phyloP scores from a whole-genome alignment of 2,888 invertebrate genomes.

The Epinotia ramella region DNA sequence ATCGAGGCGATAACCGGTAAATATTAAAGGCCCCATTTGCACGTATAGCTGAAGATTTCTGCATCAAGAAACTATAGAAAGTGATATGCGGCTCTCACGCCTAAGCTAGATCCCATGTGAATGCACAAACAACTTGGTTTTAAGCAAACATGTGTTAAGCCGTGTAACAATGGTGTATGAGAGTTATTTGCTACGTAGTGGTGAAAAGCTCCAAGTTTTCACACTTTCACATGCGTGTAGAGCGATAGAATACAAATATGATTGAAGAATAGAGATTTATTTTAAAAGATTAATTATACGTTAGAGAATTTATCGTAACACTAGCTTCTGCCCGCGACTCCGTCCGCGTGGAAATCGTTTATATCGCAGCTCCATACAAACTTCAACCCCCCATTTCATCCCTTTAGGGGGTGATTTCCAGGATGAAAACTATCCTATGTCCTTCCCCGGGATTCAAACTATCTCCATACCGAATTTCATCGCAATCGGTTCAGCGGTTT shows the following conservation, averaged over 20 bases:
- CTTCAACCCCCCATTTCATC: no score
- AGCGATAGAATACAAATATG: constrained; percentile 2
- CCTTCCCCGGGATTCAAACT: no score
- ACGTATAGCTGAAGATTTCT: constrained; percentile 21
- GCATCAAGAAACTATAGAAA: constrained; percentile 48
- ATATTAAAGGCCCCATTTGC: constrained; percentile 38
- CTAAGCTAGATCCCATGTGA: constrained; percentile 51
- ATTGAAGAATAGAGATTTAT: neutral
- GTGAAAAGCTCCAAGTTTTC: constrained; percentile 48
- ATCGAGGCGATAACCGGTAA: constrained; percentile 46
- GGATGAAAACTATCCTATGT: no score
- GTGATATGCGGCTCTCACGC: constrained; percentile 45
- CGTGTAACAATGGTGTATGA: constrained; percentile 48
- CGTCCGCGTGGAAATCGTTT: no score
- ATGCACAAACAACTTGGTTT: constrained; percentile 50
- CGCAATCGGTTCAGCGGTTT: no score
- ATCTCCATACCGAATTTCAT: no score
- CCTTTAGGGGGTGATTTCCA: no score
- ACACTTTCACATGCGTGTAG: constrained; percentile 33
- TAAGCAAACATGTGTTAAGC: constrained; percentile 45
- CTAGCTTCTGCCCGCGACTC: no score
- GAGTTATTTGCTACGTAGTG: constrained; percentile 45
- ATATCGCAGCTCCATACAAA: no score
- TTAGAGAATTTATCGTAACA: no score
- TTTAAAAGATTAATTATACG: no score